These are phyloP conservation scores for Hestina assimilis DNA, from an alignment of 1,140 invertebrate genomes.

Conservation along the genomic window DNA sequence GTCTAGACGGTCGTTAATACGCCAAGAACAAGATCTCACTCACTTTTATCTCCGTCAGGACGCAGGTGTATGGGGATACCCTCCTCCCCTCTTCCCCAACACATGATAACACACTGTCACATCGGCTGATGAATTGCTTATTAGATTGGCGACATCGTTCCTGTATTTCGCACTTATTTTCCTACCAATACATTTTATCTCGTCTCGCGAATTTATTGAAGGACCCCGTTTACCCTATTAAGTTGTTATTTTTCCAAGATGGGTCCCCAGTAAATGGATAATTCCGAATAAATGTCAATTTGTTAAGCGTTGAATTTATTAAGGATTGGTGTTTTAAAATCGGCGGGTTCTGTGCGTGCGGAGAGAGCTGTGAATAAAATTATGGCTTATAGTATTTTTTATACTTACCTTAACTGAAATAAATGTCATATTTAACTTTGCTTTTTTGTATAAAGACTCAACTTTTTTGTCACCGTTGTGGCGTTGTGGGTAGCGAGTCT, in stretches of 20 bases:
- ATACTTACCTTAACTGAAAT: too few species aligned
- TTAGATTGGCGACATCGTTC: constrained; percentile 42
- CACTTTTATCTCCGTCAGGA: constrained; percentile 54
- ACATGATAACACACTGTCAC: constrained; percentile 57
- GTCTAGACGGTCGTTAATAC: constrained; percentile 63
- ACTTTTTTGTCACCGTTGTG: too few species aligned
- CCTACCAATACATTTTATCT: not conserved
- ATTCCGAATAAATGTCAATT: constrained; percentile 26
- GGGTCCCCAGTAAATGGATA: constrained; percentile 16
- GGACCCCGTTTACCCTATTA: constrained; percentile 2
- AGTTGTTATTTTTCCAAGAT: not conserved
- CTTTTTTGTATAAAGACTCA: too few species aligned
- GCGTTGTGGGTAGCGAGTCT: too few species aligned
- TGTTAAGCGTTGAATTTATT: constrained; percentile 24
- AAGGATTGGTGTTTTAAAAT: constrained; percentile 7
- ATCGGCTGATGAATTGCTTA: constrained; percentile 64
- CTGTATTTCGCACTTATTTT: not conserved
- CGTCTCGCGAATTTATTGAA: not conserved
- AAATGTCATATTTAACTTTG: too few species aligned
- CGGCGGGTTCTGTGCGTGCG: not conserved
- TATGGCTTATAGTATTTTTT: too few species aligned
- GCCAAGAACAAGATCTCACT: constrained; percentile 49
- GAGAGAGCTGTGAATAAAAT: too few species aligned
- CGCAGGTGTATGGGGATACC: constrained; percentile 64
- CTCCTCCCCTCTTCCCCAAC: constrained; percentile 34